Evolutionary conservation across 2,888 invertebrate genomes (phyloP).

Genomic region (Melipona beecheii): DNA sequence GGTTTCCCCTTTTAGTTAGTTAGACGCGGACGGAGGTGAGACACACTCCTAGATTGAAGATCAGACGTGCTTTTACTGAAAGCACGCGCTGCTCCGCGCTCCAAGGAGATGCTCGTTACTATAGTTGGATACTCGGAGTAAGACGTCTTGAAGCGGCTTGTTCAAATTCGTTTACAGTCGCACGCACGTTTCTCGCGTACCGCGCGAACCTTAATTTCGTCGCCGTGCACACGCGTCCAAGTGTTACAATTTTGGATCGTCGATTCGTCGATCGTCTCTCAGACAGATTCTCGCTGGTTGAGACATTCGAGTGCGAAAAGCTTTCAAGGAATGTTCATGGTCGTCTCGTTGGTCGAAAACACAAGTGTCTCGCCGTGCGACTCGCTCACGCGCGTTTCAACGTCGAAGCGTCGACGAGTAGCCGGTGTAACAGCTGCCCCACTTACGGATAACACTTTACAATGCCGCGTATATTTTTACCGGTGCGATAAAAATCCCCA

Average conservation of each 20-base stretch:
- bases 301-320: too few relatives aligned
- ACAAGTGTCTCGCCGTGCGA: not conserved
- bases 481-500: slow-evolving; percentile 34
- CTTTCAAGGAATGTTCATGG: not conserved
- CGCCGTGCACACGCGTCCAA: not conserved
- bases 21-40: slow-evolving; percentile 46
- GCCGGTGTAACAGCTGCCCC: slow-evolving; percentile 19
- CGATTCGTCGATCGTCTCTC: too few relatives aligned
- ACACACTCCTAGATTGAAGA: slow-evolving; percentile 54
- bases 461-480: slow-evolving; percentile 34
- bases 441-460: slow-evolving; percentile 27
- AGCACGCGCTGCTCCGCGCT: slow-evolving; percentile 46
- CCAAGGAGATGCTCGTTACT: slow-evolving; percentile 55
- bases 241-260: too few relatives aligned
- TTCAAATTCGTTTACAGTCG: slow-evolving; percentile 13
- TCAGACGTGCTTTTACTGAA: slow-evolving; percentile 59
- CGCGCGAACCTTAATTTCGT: not conserved
- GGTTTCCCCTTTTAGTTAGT: slow-evolving; percentile 52
- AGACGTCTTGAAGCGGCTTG: slow-evolving; percentile 33
- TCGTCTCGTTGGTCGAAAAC: not conserved
- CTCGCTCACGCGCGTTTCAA: slow-evolving; percentile 11
- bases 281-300: too few relatives aligned
- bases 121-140: slow-evolving; percentile 48
- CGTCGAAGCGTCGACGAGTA: slow-evolving; percentile 21
- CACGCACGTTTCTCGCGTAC: not conserved